Conservation (phyloP, 1,140 invertebrate species). For the Anoplolepis gracilipes region DNA sequence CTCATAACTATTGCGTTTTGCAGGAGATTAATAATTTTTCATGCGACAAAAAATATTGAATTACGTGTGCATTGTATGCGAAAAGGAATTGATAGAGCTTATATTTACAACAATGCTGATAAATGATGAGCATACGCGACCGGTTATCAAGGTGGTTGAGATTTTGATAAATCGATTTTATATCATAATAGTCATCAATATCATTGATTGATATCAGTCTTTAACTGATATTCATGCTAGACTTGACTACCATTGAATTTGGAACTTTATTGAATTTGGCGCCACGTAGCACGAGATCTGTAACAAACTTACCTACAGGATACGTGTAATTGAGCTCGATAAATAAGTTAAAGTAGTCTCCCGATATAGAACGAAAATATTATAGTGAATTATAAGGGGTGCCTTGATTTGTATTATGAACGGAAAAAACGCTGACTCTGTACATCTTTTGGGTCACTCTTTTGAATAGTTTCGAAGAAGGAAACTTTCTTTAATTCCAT, state of each 20-base stretch:
- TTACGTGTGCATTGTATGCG: not conserved
- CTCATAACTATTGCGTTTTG: not conserved
- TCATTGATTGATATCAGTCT: slow-evolving; percentile 29
- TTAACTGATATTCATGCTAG: slow-evolving; percentile 11
- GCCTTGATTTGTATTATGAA: not conserved
- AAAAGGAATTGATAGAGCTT: not conserved
- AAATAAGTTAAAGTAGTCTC: slow-evolving; percentile 24
- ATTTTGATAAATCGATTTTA: slow-evolving; percentile 44
- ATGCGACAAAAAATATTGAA: not conserved
- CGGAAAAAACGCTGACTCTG: not conserved
- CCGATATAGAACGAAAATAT: not conserved
- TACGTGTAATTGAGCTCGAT: slow-evolving; percentile 41
- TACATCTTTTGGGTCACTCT: too few species aligned
- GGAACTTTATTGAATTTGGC: slow-evolving; percentile 20
- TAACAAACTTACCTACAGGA: slow-evolving; percentile 42
- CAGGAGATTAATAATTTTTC: not conserved
- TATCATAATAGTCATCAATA: not conserved
- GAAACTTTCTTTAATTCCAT: not conserved
- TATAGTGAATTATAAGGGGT: not conserved
- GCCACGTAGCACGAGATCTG: not conserved
- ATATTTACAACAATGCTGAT: slow-evolving; percentile 8
- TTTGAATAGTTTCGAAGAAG: not conserved
- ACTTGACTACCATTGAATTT: slow-evolving; percentile 28
- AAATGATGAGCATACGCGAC: not conserved
- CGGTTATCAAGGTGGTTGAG: not conserved